These are phyloP conservation scores for Spodoptera exigua DNA, from an alignment of 2,888 invertebrate genomes.

Conservation along the genomic window DNA sequence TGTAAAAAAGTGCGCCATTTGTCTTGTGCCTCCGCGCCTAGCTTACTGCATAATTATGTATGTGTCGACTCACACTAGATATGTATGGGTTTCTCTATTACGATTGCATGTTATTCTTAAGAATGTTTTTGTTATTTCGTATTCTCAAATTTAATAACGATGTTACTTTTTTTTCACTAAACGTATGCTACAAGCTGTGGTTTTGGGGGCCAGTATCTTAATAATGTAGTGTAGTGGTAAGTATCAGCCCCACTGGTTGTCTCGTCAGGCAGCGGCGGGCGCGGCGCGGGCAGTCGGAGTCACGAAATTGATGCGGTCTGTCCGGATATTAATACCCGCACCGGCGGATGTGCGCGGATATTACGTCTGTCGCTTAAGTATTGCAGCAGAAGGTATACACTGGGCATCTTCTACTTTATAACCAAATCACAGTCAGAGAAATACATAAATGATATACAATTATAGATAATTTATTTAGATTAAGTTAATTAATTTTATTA, in stretches of 20 bases:
- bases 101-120: slow-evolving; percentile 31
- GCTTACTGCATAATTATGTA: slow-evolving; percentile 4
- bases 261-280: slow-evolving; percentile 29
- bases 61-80: slow-evolving; percentile 28
- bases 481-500: too few relatives aligned
- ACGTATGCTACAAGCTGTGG: too few relatives aligned
- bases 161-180: not conserved
- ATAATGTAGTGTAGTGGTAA: too few relatives aligned
- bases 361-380: slow-evolving; percentile 57
- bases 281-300: slow-evolving; percentile 5
- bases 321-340: slow-evolving; percentile 70
- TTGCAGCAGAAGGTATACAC: slow-evolving; percentile 28
- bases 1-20: slow-evolving; percentile 17
- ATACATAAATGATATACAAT: too few relatives aligned
- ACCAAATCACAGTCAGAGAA: too few relatives aligned
- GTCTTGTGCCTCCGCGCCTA: slow-evolving; percentile 1
- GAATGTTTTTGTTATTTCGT: slow-evolving; percentile 32
- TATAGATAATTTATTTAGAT: too few relatives aligned
- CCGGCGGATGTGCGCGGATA: slow-evolving; percentile 65
- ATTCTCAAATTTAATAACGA: slow-evolving; percentile 5
- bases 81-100: slow-evolving; percentile 35
- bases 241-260: too few relatives aligned
- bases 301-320: slow-evolving; percentile 61
- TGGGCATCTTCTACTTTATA: too few relatives aligned
- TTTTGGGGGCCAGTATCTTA: too few relatives aligned